These are phyloP conservation scores for Tachystola acroxantha DNA, from an alignment of 2,888 invertebrate genomes.

Conservation along the genomic window DNA sequence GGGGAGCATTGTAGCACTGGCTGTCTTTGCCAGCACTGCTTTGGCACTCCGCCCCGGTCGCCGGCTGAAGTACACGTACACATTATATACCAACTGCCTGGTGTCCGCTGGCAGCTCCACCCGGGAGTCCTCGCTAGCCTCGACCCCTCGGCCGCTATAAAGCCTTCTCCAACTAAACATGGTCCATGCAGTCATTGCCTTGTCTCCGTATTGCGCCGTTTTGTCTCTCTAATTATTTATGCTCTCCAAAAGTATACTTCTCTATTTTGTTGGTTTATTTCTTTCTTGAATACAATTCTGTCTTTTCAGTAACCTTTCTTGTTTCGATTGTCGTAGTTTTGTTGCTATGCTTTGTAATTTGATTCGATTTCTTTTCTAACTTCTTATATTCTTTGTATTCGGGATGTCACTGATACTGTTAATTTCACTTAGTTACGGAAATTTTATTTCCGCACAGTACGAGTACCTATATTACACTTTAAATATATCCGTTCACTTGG, in stretches of 20 bases:
- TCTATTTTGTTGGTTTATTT: neutral
- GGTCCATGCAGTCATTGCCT: slow-evolving; percentile 74
- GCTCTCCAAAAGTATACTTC: too few species aligned
- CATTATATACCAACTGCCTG: slow-evolving; percentile 67
- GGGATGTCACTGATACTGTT: too few species aligned
- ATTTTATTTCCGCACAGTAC: slow-evolving; percentile 3
- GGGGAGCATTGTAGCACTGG: slow-evolving; percentile 66
- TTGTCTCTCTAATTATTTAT: too few species aligned
- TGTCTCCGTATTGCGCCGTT: slow-evolving; percentile 73
- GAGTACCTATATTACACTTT: slow-evolving; percentile 13
- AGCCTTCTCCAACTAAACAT: slow-evolving; percentile 73
- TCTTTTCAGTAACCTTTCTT: too few species aligned
- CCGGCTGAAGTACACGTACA: slow-evolving; percentile 66
- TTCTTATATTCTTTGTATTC: too few species aligned
- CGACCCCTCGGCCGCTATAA: slow-evolving; percentile 52
- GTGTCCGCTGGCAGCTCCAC: slow-evolving; percentile 66
- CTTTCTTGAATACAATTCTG: too few species aligned
- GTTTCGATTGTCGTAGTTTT: too few species aligned
- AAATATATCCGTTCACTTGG: slow-evolving; percentile 48
- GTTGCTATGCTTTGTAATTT: too few species aligned
- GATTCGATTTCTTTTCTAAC: too few species aligned
- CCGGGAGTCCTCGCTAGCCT: slow-evolving; percentile 46
- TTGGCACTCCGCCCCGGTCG: slow-evolving; percentile 62
- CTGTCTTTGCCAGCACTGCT: slow-evolving; percentile 58
- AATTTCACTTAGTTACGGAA: too few species aligned